Evolutionary conservation across 2,888 invertebrate genomes (phyloP), one percentile per base, ranked within the genome.

Genomic region (Phortica okadai): DNA sequence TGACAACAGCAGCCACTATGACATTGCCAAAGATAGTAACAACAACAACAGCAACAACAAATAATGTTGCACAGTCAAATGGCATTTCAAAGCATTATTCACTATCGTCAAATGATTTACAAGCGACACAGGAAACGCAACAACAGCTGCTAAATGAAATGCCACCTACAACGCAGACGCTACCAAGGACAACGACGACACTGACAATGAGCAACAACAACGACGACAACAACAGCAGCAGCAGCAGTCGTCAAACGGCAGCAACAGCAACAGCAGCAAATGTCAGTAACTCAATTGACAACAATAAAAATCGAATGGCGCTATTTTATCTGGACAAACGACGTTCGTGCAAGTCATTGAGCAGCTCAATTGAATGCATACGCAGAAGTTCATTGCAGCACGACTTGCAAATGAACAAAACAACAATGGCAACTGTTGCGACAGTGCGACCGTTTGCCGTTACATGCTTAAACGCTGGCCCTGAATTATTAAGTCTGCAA

Each of bases 61-160:
- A 74, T 75, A 66, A 73, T 73, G 74, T 59, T n/a, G 41, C 67
- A 84, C 87, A 77, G 79, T 81, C 80, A 70, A 76, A 79, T 77
- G 76, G 62, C 59, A 82, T 70, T 80, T 84, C 89, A 44, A 92
- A 92, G 87, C 84, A 84, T 81, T 81, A 87, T 74, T 92, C 92
- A 77, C 85, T 92, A 80, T 92, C 92, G 59, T 90, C 92, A 50
- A 92, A 91, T 82, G 92, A 93, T 90, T 92, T 93, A 86, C 45
- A 72, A 16, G 45, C 11, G 69, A 42, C 41, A 42, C 92, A 91
- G 82, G 56, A 56, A 73, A 11, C 50, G 44, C 62, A 58, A 62
- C 74, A 21, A 10, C 69, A 50, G 41, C 21, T n/a, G 21, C 59
- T 14, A 10, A 54, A 45, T 14, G 33, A 5, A 33, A 42, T 42